Percentiles rank a stretch among this genome's conserved stretches.
Conservation (phyloP, 2,888 invertebrate genomes). For the Antheraea assamensis region DNA sequence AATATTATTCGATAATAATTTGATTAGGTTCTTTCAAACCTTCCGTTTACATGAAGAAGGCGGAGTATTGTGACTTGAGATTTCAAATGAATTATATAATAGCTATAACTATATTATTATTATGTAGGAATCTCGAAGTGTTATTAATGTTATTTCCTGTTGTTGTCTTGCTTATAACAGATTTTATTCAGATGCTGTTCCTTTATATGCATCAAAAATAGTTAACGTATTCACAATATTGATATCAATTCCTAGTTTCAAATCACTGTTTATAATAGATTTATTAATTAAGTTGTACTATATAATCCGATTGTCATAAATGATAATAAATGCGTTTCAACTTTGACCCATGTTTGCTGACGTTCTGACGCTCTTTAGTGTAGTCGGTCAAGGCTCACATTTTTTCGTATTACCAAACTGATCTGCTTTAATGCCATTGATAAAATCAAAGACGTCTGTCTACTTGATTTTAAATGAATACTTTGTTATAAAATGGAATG, state of each 20-base stretch:
- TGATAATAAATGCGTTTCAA: constrained; percentile 64
- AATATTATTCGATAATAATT: background rate
- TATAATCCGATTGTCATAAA: constrained; percentile 52
- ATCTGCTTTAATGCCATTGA: constrained; percentile 43
- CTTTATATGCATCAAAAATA: constrained; percentile 15
- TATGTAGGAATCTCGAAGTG: background rate
- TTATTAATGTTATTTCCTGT: constrained; percentile 7
- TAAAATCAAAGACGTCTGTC: constrained; percentile 39
- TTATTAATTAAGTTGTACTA: constrained; percentile 31
- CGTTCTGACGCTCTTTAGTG: constrained; percentile 38
- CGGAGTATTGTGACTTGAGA: background rate
- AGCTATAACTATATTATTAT: background rate
- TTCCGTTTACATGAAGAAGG: background rate
- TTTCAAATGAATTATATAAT: background rate
- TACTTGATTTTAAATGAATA: constrained; percentile 26
- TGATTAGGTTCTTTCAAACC: background rate
- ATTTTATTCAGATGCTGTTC: background rate
- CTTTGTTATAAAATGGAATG: constrained; percentile 18
- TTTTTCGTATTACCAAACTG: constrained; percentile 40
- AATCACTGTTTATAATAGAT: constrained; percentile 29
- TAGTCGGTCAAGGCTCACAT: constrained; percentile 58
- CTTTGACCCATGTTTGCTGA: constrained; percentile 50
- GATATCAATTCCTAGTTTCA: constrained; percentile 22
- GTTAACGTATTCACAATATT: constrained; percentile 11
- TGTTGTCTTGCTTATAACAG: background rate